Evolutionary conservation across 2,888 invertebrate genomes (phyloP).

Genomic region (Steinernema carpocapsae): DNA sequence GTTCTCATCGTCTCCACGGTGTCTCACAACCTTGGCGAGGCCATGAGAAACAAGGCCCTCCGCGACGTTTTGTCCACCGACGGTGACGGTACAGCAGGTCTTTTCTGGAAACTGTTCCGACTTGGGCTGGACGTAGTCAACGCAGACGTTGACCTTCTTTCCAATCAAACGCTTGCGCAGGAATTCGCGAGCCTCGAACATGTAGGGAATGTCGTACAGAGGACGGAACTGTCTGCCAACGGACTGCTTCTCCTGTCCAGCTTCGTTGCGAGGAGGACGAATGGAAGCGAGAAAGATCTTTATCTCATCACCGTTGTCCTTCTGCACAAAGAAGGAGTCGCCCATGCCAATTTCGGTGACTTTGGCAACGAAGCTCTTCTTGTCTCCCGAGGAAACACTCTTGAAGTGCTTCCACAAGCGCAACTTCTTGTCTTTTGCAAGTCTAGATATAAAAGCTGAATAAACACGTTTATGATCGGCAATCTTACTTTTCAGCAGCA

Average conservation of each 20-base stretch:
- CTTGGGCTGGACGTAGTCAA: slow-evolving; percentile 95
- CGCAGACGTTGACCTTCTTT: slow-evolving; percentile 82
- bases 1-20: slow-evolving; percentile 83
- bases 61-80: slow-evolving; percentile 76
- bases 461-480: background rate
- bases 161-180: slow-evolving; percentile 92
- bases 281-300: slow-evolving; percentile 96
- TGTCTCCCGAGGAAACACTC: slow-evolving; percentile 71
- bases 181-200: slow-evolving; percentile 97
- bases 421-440: slow-evolving; percentile 84
- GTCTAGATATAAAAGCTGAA: slow-evolving; percentile 62
- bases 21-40: slow-evolving; percentile 87
- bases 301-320: slow-evolving; percentile 79
- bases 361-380: slow-evolving; percentile 55
- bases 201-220: slow-evolving; percentile 95
- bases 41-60: slow-evolving; percentile 81
- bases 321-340: slow-evolving; percentile 86
- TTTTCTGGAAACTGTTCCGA: slow-evolving; percentile 93
- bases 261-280: slow-evolving; percentile 82
- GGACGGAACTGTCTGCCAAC: slow-evolving; percentile 74
- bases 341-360: slow-evolving; percentile 87
- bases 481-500: slow-evolving; percentile 78
- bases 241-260: slow-evolving; percentile 44
- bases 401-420: slow-evolving; percentile 91
- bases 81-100: slow-evolving; percentile 85